These are phyloP conservation scores for Petrolisthes cinctipes DNA, from an alignment of 2,888 invertebrate genomes.

Conservation along the genomic window DNA sequence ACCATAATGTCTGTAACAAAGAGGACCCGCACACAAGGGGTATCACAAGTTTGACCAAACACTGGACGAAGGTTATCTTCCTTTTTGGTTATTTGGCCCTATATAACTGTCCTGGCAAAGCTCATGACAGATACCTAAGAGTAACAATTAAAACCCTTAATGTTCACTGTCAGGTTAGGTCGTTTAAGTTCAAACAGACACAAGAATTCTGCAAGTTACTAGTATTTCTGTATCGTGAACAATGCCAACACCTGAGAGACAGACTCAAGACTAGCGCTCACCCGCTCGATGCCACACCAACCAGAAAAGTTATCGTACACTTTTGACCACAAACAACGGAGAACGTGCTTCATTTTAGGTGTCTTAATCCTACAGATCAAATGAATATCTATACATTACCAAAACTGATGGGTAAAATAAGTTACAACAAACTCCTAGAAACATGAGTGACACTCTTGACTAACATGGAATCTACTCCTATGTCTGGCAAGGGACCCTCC, in stretches of 20 bases:
- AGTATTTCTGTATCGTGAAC: conserved; percentile 10
- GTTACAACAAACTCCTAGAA: no score
- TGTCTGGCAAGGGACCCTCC: no score
- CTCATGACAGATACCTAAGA: not conserved
- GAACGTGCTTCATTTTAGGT: no score
- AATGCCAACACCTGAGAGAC: conserved; percentile 40
- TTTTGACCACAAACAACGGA: not conserved
- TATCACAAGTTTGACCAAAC: conserved; percentile 2
- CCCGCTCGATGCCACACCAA: conserved; percentile 37
- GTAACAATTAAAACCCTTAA: not conserved
- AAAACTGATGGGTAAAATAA: no score
- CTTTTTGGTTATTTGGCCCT: not conserved
- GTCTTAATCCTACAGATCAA: no score
- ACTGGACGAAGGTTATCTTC: not conserved
- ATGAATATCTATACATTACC: no score
- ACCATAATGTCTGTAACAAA: not conserved
- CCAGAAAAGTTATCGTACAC: conserved; percentile 15
- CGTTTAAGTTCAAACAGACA: not conserved
- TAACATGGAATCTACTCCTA: no score
- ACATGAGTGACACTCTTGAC: no score
- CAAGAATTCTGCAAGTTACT: not conserved
- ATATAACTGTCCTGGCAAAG: not conserved
- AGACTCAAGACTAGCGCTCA: conserved; percentile 49
- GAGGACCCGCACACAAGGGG: not conserved
- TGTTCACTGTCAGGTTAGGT: not conserved